Base-by-base conservation (phyloP, 2,888 invertebrate species). In the Piscicola geometra region DNA sequence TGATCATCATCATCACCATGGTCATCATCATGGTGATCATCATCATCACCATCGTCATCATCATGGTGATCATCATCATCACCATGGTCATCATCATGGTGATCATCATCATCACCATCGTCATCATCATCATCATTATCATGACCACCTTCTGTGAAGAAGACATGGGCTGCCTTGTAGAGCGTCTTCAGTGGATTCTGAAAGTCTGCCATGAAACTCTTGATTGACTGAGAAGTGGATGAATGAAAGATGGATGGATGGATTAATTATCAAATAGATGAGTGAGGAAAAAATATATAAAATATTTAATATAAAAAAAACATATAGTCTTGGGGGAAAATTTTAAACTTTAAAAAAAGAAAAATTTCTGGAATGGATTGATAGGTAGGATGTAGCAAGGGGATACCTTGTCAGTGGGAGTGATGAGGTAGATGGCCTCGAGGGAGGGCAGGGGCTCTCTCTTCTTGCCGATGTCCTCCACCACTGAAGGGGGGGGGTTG, bases 401-500 rank as follows among this genome's bases (percentile, higher is more conserved):
- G n/a, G n/a, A n/a, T 80, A 86, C 86, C 82, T 92, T 92, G 86
- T 97, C 94, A 77, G 92, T 93, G 0, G 99, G 99, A 66, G 98
- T 96, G 80, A 99, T 94, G 80, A 99, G 89, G 86, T 99, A 99
- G 81, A 99, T 92, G 60, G 96, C 95, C 85, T 99, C 99, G 91
- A 99, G 92, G 25, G 93, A 92, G 75, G 92, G 91, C 78, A 99
- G 87, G 0, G 99, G 99, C 85, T 99, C 99, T 70, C 99, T 89
- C 83, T 93, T 93, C 87, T 99, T 99, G 84, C 92, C 91, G 81
- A 99, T 92, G 85, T 99, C 96, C 87, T 99, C 99, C 28, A 99
- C 99, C 89, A 99, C 94, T 93, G 83, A 30, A 86, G 83, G n/a
- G n/a, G n/a, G n/a, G n/a, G n/a, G n/a, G n/a, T n/a, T n/a, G n/a